Conservation (phyloP, 2,888 invertebrate genomes). For the Plagodis dolabraria region DNA sequence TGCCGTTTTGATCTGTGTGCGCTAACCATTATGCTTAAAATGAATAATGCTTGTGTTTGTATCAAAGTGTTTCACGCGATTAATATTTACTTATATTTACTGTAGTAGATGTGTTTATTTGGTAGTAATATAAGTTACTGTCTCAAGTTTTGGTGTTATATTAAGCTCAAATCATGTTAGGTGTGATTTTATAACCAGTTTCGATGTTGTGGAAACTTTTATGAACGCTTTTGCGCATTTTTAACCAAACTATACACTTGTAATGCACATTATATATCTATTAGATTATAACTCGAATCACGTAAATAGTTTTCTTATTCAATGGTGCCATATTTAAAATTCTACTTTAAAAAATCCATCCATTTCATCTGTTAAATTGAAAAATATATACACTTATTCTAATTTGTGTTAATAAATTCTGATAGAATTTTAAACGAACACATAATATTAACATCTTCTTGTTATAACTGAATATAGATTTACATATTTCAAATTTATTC, state of each 20-base stretch:
- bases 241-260: slow-evolving; percentile 53
- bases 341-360: slow-evolving; percentile 21
- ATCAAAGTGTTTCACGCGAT: slow-evolving; percentile 7
- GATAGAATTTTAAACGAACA: background rate
- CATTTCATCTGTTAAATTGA: slow-evolving; percentile 6
- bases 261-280: slow-evolving; percentile 47
- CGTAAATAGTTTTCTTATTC: slow-evolving; percentile 29
- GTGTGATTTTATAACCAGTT: slow-evolving; percentile 70
- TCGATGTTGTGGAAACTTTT: slow-evolving; percentile 77
- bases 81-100: too few species aligned
- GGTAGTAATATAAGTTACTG: slow-evolving; percentile 22
- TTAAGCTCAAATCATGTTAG: slow-evolving; percentile 58
- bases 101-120: slow-evolving; percentile 27
- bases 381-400: slow-evolving; percentile 1
- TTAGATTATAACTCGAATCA: slow-evolving; percentile 28
- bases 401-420: slow-evolving; percentile 6
- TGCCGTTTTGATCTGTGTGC: too few species aligned
- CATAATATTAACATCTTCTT: background rate
- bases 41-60: slow-evolving; percentile 22
- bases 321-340: slow-evolving; percentile 26
- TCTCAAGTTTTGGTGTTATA: slow-evolving; percentile 55
- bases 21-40: slow-evolving; percentile 16
- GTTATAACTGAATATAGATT: slow-evolving; percentile 3
- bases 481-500: slow-evolving; percentile 9
- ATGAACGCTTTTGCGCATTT: slow-evolving; percentile 82